phyloP scores from a whole-genome alignment of 2,888 invertebrate genomes.

The Coelinius sp. region DNA sequence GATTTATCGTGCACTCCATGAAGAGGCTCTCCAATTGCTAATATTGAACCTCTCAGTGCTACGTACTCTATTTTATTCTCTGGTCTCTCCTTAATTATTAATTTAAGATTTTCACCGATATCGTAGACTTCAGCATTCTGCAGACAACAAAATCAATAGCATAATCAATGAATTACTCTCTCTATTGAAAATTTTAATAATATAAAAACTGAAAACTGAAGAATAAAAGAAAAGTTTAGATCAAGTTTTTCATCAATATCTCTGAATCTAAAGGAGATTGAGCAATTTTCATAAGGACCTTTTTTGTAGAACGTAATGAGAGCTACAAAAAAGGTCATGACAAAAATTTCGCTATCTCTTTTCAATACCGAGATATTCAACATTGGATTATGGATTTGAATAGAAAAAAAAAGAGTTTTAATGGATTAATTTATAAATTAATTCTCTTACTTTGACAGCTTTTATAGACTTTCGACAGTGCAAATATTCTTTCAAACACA shows the following conservation, averaged over 20 bases:
- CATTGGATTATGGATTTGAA: too few species aligned
- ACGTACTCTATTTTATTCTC: constrained; percentile 81
- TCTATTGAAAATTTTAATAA: neutral
- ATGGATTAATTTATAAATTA: neutral
- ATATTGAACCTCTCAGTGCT: constrained; percentile 82
- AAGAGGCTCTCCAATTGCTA: constrained; percentile 83
- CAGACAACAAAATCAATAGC: constrained; percentile 27
- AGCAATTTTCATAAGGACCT: too few species aligned
- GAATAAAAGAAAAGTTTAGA: too few species aligned
- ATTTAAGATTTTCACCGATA: constrained; percentile 77
- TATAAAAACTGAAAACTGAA: neutral
- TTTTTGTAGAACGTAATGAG: too few species aligned
- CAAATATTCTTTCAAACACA: constrained; percentile 82
- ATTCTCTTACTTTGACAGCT: constrained; percentile 77
- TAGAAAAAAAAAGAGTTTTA: neutral
- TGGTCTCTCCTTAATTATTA: constrained; percentile 76
- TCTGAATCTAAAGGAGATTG: too few species aligned
- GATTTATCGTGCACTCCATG: constrained; percentile 81
- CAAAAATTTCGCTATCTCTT: too few species aligned
- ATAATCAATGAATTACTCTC: neutral
- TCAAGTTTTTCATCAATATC: too few species aligned
- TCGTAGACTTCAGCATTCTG: constrained; percentile 81
- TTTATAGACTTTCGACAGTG: constrained; percentile 81
- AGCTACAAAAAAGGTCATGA: too few species aligned
- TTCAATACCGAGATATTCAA: too few species aligned